phyloP scores from a whole-genome alignment of 2,113 vertebrate genomes.

The Pampusana beccarii region DNA sequence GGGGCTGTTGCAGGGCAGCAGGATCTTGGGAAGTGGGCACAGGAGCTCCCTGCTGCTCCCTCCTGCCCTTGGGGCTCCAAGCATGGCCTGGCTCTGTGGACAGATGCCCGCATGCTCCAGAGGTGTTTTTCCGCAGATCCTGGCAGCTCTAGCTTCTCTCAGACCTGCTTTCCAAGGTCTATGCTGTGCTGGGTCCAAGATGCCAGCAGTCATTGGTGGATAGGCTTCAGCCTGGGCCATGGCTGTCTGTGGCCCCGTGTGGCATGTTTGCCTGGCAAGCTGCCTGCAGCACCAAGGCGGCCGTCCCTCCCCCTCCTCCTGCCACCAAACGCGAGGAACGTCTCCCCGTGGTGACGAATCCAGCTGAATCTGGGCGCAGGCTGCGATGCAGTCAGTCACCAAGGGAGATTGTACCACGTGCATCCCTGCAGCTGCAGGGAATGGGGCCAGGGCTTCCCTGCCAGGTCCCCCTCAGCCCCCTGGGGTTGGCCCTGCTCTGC shows the following conservation, averaged over 20 bases:
- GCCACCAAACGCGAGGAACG: constrained; percentile 11
- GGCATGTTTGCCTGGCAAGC: accelerated
- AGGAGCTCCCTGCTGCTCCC: neutral
- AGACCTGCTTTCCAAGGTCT: neutral
- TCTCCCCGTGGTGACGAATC: constrained; percentile 59
- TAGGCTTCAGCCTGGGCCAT: neutral
- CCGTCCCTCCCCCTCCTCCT: constrained; percentile 31
- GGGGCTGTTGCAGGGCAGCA: neutral
- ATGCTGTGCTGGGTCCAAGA: neutral
- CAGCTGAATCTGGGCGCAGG: constrained; percentile 52
- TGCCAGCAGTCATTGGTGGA: neutral
- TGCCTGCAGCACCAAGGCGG: neutral
- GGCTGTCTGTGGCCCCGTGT: neutral
- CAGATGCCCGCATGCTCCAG: neutral
- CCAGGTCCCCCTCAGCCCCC: neutral
- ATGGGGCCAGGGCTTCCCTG: neutral
- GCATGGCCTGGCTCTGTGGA: neutral
- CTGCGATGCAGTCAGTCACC: constrained; percentile 64
- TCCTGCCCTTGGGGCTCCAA: neutral
- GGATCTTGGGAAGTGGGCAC: accelerated
- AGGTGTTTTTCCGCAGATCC: neutral
- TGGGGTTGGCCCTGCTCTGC: neutral
- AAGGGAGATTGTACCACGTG: constrained; percentile 71
- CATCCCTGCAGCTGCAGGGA: constrained; percentile 2
- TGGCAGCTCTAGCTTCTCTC: neutral